Conservation (phyloP, 1,140 invertebrate species). For the Aphaenogaster ashmeadi region DNA sequence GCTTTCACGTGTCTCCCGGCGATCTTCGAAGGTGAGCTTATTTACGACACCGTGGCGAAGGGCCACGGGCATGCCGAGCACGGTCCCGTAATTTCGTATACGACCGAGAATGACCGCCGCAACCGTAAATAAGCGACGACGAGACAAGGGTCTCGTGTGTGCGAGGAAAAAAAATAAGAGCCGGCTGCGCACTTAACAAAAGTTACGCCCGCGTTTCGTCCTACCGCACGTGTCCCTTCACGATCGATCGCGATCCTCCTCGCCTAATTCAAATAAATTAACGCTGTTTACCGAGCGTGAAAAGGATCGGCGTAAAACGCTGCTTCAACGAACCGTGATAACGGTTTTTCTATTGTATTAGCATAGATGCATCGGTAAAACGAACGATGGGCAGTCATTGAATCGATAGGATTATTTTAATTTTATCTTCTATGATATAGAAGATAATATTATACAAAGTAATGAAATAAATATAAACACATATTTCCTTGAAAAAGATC, state of each 20-base stretch:
- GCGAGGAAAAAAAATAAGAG: slow-evolving; percentile 19
- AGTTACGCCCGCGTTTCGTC: slow-evolving; percentile 60
- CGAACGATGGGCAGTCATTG: neutral
- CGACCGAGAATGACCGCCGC: slow-evolving; percentile 61
- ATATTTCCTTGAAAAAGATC: neutral
- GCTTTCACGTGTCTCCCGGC: slow-evolving; percentile 60
- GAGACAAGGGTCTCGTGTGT: slow-evolving; percentile 34
- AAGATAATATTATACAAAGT: neutral
- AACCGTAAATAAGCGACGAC: slow-evolving; percentile 70
- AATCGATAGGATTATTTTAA: neutral
- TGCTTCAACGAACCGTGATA: slow-evolving; percentile 13
- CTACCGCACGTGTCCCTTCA: neutral
- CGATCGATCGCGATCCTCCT: slow-evolving; percentile 27
- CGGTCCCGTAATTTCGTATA: slow-evolving; percentile 68
- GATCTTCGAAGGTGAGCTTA: slow-evolving; percentile 65
- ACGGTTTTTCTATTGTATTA: neutral
- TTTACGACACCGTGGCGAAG: slow-evolving; percentile 63
- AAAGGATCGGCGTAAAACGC: slow-evolving; percentile 31
- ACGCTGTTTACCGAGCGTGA: slow-evolving; percentile 50
- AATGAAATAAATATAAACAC: neutral
- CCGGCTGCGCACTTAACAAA: slow-evolving; percentile 61
- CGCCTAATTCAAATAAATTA: slow-evolving; percentile 58
- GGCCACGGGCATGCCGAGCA: neutral
- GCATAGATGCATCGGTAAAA: neutral
- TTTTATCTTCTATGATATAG: too few relatives aligned